Evolutionary conservation across 2,888 invertebrate species (phyloP), one percentile per base, ranked within the genome.

Genomic region (Liposcelis brunnea): DNA sequence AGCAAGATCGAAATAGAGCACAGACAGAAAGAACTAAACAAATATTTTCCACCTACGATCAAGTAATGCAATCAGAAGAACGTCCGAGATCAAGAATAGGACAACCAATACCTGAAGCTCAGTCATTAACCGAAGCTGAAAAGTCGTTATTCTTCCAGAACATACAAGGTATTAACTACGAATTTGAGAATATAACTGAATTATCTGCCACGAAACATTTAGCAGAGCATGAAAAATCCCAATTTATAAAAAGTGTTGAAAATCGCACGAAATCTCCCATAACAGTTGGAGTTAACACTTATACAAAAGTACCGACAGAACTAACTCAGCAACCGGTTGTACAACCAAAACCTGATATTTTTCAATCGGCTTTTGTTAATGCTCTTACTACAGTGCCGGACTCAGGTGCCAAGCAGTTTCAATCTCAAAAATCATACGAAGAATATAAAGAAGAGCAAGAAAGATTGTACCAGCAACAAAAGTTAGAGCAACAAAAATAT

Each of bases 361-460:
- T 60, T 0, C 52, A 58, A 35, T 77, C 78, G 42, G 75, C 77
- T 10, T 70, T 81, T 56, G 68, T 77, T 8, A 70, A 71, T 45
- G 80, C 81, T 11, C 61, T 80, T 44, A 77, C 74, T 14, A 77
- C 76, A 16, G 78, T 77, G 4, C 75, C 81, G 1, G 72, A 76
- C 19, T 5, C 19, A 21, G 16, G n/a, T 18, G 15, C 16, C 19
- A 35, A 7, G 7, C 5, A 26, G 8, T 8, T 26, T 4, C n/a
- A 16, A 10, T 10, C 26, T 36, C 38, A 49, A 47, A 44, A 46
- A 46, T 48, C 40, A 7, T 40, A 40, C 11, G 40, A 40, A 40
- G 15, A 35, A 16, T 35, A 15, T 35, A 14, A 16, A 10, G 5
- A 16, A 15, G 35, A 35, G 10, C 35, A 35, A 10, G 40, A 40